These are phyloP conservation scores for Phalacrocorax brasilianus DNA, from an alignment of 2,113 vertebrate genomes.

Conservation along the genomic window DNA sequence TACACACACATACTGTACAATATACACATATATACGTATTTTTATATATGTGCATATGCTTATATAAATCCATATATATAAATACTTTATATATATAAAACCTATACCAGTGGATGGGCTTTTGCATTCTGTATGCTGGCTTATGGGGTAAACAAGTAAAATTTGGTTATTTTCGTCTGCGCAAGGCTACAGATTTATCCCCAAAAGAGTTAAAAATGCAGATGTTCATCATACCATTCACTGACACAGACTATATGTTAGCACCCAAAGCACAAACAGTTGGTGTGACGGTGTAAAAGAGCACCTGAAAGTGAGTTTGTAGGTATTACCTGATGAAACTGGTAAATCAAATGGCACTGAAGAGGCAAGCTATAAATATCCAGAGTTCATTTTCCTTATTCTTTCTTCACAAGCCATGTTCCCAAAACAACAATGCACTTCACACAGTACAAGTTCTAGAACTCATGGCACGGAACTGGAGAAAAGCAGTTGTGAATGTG, in stretches of 20 bases:
- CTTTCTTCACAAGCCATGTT: neutral
- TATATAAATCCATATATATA: slow-evolving; percentile 30
- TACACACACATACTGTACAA: neutral
- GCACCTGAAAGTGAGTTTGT: slow-evolving; percentile 35
- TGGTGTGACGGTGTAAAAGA: neutral
- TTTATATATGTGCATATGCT: neutral
- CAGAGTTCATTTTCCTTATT: neutral
- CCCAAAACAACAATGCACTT: neutral
- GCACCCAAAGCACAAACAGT: slow-evolving; percentile 20
- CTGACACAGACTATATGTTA: neutral
- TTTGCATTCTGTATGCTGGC: slow-evolving; percentile 22
- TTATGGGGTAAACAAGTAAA: neutral
- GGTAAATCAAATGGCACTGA: neutral
- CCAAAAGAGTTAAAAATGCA: neutral
- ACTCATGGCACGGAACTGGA: neutral
- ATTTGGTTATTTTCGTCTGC: neutral
- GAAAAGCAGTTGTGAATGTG: neutral
- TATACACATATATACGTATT: neutral
- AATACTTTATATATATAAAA: neutral
- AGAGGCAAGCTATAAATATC: neutral
- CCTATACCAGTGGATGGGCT: slow-evolving; percentile 23
- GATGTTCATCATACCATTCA: slow-evolving; percentile 4
- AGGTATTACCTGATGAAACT: neutral
- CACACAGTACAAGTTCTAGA: neutral
- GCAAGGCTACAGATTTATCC: neutral